These are phyloP conservation scores for Sarcophaga carnaria DNA, from an alignment of 2,888 invertebrate species.

Conservation along the genomic window DNA sequence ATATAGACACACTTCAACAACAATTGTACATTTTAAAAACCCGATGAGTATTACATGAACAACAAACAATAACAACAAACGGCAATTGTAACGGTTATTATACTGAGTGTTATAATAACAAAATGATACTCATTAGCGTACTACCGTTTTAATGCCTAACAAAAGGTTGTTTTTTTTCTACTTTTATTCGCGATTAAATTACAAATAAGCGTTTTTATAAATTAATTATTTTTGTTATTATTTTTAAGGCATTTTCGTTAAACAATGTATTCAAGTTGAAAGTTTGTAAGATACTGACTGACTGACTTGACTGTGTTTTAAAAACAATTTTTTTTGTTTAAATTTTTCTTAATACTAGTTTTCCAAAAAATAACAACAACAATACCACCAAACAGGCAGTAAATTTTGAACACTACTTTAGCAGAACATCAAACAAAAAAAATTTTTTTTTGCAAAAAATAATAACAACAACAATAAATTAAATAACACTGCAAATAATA, in stretches of 20 bases:
- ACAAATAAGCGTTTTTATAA: constrained; percentile 12
- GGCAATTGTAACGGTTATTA: neutral
- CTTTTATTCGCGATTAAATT: constrained; percentile 26
- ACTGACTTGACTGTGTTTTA: neutral
- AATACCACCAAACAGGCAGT: constrained; percentile 24
- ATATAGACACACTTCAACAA: neutral
- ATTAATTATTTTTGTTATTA: neutral
- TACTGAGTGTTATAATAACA: constrained; percentile 17
- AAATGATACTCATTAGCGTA: constrained; percentile 62
- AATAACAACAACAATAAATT: constrained; percentile 23
- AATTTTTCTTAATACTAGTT: constrained; percentile 58
- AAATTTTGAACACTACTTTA: constrained; percentile 24
- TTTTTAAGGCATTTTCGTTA: constrained; percentile 14
- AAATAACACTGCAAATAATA: neutral
- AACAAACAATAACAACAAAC: constrained; percentile 28
- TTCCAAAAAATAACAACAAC: constrained; percentile 37
- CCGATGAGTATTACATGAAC: constrained; percentile 6
- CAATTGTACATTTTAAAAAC: neutral
- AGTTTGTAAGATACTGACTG: constrained; percentile 66
- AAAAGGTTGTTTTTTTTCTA: neutral
- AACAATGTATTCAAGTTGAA: constrained; percentile 56
- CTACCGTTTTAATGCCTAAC: constrained; percentile 26
- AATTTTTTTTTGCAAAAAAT: constrained; percentile 46
- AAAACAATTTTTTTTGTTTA: constrained; percentile 38
- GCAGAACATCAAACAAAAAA: constrained; percentile 52